Percentiles rank a stretch among this genome's conserved stretches.
phyloP scores from a whole-genome alignment of 2,888 invertebrate species.

The Drosophila mayaguana region DNA sequence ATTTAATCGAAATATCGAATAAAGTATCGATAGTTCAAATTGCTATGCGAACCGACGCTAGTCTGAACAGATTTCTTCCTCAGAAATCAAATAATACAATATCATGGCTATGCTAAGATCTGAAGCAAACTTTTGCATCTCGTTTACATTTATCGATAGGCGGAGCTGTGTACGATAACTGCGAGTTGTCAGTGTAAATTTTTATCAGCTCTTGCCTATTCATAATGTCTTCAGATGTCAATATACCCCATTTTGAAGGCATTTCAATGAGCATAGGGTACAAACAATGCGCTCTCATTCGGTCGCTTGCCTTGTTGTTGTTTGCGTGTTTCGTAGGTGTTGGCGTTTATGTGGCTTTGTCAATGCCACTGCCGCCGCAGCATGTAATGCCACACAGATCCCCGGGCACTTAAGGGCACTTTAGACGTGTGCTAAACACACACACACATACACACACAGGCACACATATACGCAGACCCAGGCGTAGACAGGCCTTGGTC shows the following conservation, averaged over 20 bases:
- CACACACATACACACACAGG: constrained; percentile 21
- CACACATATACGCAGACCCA: constrained; percentile 16
- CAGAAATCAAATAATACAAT: neutral
- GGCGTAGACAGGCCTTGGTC: constrained; percentile 57
- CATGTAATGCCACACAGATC: constrained; percentile 65
- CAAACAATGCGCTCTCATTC: constrained; percentile 14
- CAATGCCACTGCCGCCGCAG: constrained; percentile 59
- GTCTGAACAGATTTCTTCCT: too few relatives aligned
- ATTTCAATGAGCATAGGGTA: constrained; percentile 10
- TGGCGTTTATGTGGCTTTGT: constrained; percentile 79
- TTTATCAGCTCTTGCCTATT: neutral
- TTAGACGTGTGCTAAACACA: constrained; percentile 62
- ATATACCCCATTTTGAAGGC: neutral
- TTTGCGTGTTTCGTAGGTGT: constrained; percentile 79
- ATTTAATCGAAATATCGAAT: neutral
- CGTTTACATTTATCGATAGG: neutral
- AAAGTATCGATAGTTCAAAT: neutral
- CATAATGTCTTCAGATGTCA: neutral
- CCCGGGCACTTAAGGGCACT: constrained; percentile 79
- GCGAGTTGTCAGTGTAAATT: neutral
- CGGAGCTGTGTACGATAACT: neutral
- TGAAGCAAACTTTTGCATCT: neutral
- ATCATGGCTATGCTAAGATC: neutral
- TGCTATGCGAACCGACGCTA: too few relatives aligned
- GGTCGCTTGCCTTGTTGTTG: constrained; percentile 44